A percentile compares a stretch with the other conserved stretches of the same genome.
Evolutionary conservation across 2,113 vertebrate species (phyloP).

Genomic region (Sciurus niger): DNA sequence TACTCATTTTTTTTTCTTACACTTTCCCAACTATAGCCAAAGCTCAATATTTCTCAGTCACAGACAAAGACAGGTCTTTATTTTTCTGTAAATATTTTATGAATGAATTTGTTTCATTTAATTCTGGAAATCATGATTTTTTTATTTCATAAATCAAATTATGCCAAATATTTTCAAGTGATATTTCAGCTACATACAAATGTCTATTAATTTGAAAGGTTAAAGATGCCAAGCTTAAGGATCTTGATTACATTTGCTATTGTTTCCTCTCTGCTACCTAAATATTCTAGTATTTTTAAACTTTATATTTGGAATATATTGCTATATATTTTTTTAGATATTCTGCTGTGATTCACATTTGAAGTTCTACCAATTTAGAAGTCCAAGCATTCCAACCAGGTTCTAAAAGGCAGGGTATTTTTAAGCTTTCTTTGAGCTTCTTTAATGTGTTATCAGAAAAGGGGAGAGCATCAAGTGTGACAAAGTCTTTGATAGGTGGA

Average conservation of each 20-base stretch:
- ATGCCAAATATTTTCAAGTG: not conserved
- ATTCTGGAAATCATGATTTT: not conserved
- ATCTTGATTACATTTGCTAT: not conserved
- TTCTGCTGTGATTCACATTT: not conserved
- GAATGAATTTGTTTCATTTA: constrained; percentile 40
- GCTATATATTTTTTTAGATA: not conserved
- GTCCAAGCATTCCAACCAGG: not conserved
- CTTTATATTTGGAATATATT: not conserved
- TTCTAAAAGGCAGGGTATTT: not conserved
- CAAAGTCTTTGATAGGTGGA: not conserved
- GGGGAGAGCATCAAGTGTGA: not conserved
- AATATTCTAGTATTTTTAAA: constrained; percentile 34
- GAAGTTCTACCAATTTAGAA: not conserved
- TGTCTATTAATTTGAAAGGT: not conserved
- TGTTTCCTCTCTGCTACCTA: not conserved
- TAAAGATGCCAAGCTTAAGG: not conserved
- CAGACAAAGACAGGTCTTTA: not conserved
- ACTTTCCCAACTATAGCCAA: not conserved
- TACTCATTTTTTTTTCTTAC: not conserved
- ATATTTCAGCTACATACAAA: not conserved
- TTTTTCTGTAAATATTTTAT: constrained; percentile 21
- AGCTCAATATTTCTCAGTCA: not conserved
- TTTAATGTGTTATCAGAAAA: not conserved
- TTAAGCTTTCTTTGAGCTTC: not conserved
- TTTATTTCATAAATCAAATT: not conserved